These are phyloP conservation scores for Opisthograptis luteolata DNA, from an alignment of 2,888 invertebrate species.

Conservation along the genomic window DNA sequence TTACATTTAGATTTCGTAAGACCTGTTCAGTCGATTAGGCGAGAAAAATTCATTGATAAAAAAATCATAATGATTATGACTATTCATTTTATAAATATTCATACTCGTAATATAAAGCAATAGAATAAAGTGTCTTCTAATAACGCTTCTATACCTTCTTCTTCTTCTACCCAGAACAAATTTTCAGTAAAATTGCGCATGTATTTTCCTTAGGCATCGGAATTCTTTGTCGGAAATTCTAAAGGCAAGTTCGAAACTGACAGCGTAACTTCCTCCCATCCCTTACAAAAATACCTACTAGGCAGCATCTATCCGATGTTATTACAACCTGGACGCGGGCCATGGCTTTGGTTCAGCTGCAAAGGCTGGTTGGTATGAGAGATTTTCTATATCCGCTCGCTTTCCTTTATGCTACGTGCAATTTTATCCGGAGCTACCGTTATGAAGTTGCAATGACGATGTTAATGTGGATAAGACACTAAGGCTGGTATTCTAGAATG, in stretches of 20 bases:
- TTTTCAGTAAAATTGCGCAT: neutral
- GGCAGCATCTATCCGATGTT: constrained; percentile 51
- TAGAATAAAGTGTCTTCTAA: no score
- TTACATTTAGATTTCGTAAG: no score
- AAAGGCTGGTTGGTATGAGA: constrained; percentile 75
- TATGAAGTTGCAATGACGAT: constrained; percentile 63
- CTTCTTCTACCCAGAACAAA: neutral
- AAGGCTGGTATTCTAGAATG: no score
- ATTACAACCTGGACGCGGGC: constrained; percentile 65
- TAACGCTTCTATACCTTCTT: no score
- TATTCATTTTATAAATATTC: no score
- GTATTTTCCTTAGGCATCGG: neutral
- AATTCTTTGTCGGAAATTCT: neutral
- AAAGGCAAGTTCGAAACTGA: neutral
- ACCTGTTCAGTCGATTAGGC: no score
- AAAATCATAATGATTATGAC: no score
- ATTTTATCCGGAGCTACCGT: constrained; percentile 77
- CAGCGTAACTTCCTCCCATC: constrained; percentile 24
- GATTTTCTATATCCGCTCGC: constrained; percentile 83
- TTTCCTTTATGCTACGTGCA: constrained; percentile 82
- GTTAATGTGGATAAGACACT: constrained; percentile 47
- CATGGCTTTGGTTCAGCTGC: constrained; percentile 69
- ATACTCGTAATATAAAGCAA: no score
- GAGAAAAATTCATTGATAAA: no score
- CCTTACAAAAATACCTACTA: constrained; percentile 36